Evolutionary conservation across 1,140 invertebrate species (phyloP), one percentile per base, ranked within the genome.

Genomic region (Megalopta genalis): DNA sequence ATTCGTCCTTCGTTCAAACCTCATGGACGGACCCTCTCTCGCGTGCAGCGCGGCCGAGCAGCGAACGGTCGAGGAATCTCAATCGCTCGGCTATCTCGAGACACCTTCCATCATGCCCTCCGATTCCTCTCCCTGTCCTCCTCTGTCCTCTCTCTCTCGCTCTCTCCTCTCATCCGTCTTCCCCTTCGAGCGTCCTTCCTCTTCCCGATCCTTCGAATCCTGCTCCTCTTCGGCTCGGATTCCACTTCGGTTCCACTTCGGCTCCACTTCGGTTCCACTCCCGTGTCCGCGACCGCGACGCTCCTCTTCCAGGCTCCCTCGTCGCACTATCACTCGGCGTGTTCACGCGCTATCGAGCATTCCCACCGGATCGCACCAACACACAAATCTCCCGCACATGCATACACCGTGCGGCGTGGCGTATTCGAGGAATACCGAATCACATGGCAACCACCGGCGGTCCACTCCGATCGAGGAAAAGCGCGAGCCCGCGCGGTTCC

Each of bases 61-160:
- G 86, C 84, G 16, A 46, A 90, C 88, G 81, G 85, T 66, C 86
- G 81, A 86, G 82, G 84, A 90, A 89, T 89, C 84, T 88, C 32
- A 79, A 86, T 88, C 76, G 81, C 65, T 59, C 62, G 59, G 39
- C 25, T 27, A 54, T 74, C 63, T n/a, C 75, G 46, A 65, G 65
- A 66, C 39, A 82, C 67, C 71, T 77, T 75, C 68, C 69, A 73
- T 85, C 78, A 71, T 80, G 66, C 66, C 52, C n/a, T 32, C 49
- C 1, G 32, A 64, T 54, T 70, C 39, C 54, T 59, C 46, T 25
- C 21, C 57, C 60, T 27, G 46, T 10, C 25, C n/a, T 76, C 73
- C 14, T 59, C 49, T 14, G 14, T 39, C 27, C 16, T 39, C n/a
- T 4, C 21, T 57, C 46, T 25, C 21, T 57, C 66, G 39, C 23